Percentiles rank a stretch among this genome's conserved stretches.
These are phyloP conservation scores for Lochmaea capreae DNA, from an alignment of 2,888 invertebrate species.

Conservation along the genomic window DNA sequence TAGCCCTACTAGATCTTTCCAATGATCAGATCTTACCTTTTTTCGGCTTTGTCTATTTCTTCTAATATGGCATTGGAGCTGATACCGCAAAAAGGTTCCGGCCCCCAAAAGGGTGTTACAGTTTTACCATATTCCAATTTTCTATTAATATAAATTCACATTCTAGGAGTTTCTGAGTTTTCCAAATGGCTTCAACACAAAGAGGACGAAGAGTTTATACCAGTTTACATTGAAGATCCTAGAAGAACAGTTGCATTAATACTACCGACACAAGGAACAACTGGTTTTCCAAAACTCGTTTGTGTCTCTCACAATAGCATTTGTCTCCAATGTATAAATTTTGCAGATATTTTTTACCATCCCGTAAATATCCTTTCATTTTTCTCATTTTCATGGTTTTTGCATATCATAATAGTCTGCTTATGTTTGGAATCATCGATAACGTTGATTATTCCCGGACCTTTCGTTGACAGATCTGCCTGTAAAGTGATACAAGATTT, in stretches of 20 bases:
- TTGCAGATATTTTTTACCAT: constrained; percentile 48
- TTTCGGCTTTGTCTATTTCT: no score
- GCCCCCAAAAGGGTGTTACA: no score
- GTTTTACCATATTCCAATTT: no score
- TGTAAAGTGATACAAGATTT: constrained; percentile 59
- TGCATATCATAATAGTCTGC: constrained; percentile 55
- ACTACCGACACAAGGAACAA: constrained; percentile 56
- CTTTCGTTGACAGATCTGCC: constrained; percentile 54
- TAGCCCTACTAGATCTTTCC: no score
- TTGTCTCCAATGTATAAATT: constrained; percentile 49
- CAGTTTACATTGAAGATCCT: constrained; percentile 51
- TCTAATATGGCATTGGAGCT: no score
- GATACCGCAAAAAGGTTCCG: no score
- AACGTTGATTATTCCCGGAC: constrained; percentile 52
- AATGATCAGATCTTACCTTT: no score
- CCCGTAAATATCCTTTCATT: constrained; percentile 56
- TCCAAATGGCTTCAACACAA: constrained; percentile 42
- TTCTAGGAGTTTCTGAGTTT: constrained; percentile 24
- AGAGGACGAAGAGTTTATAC: constrained; percentile 49
- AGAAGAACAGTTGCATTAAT: constrained; percentile 56
- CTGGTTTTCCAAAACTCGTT: constrained; percentile 54
- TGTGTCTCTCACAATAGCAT: constrained; percentile 58
- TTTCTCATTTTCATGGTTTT: constrained; percentile 57
- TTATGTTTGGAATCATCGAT: constrained; percentile 52
- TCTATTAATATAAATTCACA: no score